Evolutionary conservation across 2,797 vertebrate species (phyloP).

Genomic region (Labeo calbasu): DNA sequence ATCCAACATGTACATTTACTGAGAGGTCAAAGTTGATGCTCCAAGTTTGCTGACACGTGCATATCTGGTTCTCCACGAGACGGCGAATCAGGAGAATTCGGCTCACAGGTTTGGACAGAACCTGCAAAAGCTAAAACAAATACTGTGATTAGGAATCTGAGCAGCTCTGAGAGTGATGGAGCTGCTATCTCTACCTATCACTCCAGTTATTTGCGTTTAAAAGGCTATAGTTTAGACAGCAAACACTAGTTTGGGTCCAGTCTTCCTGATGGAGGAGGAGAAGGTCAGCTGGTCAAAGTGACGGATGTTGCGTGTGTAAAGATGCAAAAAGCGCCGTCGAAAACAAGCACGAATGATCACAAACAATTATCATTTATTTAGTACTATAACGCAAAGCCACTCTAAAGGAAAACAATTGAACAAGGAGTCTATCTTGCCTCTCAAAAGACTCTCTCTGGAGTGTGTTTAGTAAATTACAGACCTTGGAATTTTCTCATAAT

Average conservation of each 20-base stretch:
- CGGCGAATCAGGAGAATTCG: background rate
- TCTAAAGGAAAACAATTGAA: constrained; percentile 42
- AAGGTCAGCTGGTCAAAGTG: constrained; percentile 48
- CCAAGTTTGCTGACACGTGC: background rate
- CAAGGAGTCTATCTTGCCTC: constrained; percentile 58
- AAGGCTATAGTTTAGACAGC: constrained; percentile 51
- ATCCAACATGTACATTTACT: background rate
- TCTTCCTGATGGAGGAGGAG: constrained; percentile 42
- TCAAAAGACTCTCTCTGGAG: constrained; percentile 65
- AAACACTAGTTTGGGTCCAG: constrained; percentile 49
- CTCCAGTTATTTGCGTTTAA: constrained; percentile 55
- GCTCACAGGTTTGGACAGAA: constrained; percentile 20
- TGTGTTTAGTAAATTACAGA: constrained; percentile 59
- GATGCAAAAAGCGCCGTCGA: background rate
- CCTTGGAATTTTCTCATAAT: constrained; percentile 70
- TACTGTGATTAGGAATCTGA: constrained; percentile 54
- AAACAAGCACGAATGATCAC: background rate
- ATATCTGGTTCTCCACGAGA: background rate
- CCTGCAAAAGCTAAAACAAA: constrained; percentile 60
- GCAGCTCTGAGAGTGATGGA: constrained; percentile 52
- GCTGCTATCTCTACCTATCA: constrained; percentile 55
- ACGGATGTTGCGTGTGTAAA: background rate
- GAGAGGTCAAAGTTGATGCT: constrained; percentile 7
- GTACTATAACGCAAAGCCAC: constrained; percentile 1
- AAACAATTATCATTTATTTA: background rate